Evolutionary conservation across 2,888 invertebrate genomes (phyloP).

Genomic region (Parnassius orleans): DNA sequence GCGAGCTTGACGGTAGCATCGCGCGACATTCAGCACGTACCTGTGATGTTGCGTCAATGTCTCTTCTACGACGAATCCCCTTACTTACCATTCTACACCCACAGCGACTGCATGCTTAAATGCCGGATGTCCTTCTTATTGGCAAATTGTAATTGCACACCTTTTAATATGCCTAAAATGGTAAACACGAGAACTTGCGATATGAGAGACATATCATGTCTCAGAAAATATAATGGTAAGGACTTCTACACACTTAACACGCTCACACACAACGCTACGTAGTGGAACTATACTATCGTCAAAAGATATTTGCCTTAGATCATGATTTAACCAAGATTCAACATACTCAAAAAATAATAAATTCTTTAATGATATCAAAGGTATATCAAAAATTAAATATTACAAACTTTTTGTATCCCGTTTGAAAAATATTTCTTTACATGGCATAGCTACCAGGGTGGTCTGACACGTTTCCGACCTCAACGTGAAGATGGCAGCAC

Average conservation of each 20-base stretch:
- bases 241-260: background rate
- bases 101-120: slow-evolving; percentile 81
- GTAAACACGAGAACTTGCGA: slow-evolving; percentile 65
- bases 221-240: slow-evolving; percentile 69
- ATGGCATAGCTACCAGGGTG: too few species aligned
- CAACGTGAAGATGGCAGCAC: too few species aligned
- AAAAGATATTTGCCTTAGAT: too few species aligned
- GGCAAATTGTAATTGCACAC: slow-evolving; percentile 77
- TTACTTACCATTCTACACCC: slow-evolving; percentile 72
- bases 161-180: slow-evolving; percentile 77
- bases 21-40: slow-evolving; percentile 67
- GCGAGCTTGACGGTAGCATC: slow-evolving; percentile 71
- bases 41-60: slow-evolving; percentile 73
- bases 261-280: too few species aligned
- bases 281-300: too few species aligned
- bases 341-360: too few species aligned
- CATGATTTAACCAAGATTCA: too few species aligned
- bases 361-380: too few species aligned
- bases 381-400: too few species aligned
- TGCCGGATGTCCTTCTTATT: slow-evolving; percentile 78
- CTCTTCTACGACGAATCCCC: slow-evolving; percentile 79
- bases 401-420: too few species aligned
- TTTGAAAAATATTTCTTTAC: too few species aligned
- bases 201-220: slow-evolving; percentile 73
- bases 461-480: too few species aligned